Evolutionary conservation across 2,888 invertebrate genomes (phyloP).

Genomic region (Saturnia pavonia): DNA sequence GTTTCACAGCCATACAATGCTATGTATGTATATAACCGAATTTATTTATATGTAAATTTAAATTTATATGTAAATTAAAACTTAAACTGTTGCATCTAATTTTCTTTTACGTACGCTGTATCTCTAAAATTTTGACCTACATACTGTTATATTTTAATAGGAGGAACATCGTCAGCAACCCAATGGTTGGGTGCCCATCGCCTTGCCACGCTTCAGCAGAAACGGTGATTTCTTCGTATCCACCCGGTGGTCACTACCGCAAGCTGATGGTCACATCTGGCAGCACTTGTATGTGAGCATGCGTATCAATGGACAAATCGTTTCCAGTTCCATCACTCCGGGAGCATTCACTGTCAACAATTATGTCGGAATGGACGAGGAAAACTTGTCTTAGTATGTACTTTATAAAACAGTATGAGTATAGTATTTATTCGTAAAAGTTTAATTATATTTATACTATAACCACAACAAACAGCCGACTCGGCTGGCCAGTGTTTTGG

Average conservation of each 20-base stretch:
- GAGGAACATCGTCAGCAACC: constrained; percentile 78
- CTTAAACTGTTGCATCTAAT: no score
- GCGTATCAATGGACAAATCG: constrained; percentile 51
- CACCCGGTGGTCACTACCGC: constrained; percentile 63
- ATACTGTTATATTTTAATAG: constrained; percentile 40
- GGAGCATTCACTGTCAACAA: constrained; percentile 83
- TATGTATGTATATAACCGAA: no score
- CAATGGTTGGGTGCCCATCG: constrained; percentile 87
- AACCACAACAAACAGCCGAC: no score
- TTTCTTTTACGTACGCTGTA: neutral
- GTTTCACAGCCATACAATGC: no score
- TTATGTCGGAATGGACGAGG: constrained; percentile 79
- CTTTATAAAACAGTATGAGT: neutral
- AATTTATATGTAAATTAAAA: no score
- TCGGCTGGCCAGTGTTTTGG: no score
- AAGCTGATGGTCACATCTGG: constrained; percentile 75
- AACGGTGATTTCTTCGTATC: constrained; percentile 69
- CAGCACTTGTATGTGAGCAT: constrained; percentile 67
- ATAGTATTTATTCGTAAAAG: no score
- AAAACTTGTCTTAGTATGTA: constrained; percentile 62
- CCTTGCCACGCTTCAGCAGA: constrained; percentile 79
- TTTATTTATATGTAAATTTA: no score
- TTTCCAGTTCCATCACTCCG: constrained; percentile 71
- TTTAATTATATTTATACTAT: no score
- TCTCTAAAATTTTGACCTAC: neutral